Base-by-base conservation (phyloP, 2,888 invertebrate species). In the Acrobasis consociella region DNA sequence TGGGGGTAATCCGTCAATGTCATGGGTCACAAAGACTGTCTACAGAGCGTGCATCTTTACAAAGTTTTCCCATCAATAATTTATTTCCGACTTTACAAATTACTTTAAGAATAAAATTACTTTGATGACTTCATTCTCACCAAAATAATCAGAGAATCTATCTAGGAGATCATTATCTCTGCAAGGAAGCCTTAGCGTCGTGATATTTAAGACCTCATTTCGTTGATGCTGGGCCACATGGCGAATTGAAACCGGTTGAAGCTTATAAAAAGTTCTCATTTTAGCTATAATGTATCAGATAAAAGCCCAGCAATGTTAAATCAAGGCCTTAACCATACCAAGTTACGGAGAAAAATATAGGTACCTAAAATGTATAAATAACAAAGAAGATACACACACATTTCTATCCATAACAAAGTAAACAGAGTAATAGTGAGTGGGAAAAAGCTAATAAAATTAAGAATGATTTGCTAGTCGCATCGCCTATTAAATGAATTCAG, bases 1-100 rank as follows among this genome's bases (percentile, higher is more conserved):
- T 69, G 68, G 66, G 60, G 53, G 63, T 65, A 81, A 82, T 84
- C 79, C 62, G 71, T 86, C 83, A 83, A 76, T 71, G 81, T 82
- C 76, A 67, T 59, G 55, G 55, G 56, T 39, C 64, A 82, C 78
- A 82, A 83, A 78, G 74, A 68, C 60, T 73, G 74, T 71, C 74
- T 71, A 73, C 63, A 62, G 62, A 66, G 64, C 62, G 68, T 65
- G 68, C 70, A 68, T 65, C 63, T 65, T 58, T 60, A 68, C 67
- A 68, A 69, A 69, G 66, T 62, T 68, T 67, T 68, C 63, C 64
- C 69, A 69, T 66, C 67, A 67, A 69, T 65, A 62, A 61, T 42
- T 13, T 56, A 56, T 56, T n/a, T 42, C 56, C 11, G 17, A 16
- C 39, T 42, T 55, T 56, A 22, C 42, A 56, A 56, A 16, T 56